phyloP scores from a whole-genome alignment of 2,797 vertebrate species.

The Nannoperca obscura region DNA sequence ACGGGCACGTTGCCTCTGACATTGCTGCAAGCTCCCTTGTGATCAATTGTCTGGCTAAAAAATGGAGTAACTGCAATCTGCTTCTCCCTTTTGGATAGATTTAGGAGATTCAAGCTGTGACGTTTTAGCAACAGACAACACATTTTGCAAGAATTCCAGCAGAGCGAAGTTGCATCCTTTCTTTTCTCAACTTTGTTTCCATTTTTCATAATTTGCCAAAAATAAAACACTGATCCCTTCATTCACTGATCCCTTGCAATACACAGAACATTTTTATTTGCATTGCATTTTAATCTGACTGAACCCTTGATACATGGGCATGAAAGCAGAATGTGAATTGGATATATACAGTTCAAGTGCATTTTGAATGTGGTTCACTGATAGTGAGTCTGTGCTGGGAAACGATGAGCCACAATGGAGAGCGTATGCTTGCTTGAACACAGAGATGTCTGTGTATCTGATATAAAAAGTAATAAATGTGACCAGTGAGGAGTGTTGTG shows the following conservation, averaged over 20 bases:
- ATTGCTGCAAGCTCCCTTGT: conserved; percentile 27
- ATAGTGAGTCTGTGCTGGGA: not conserved
- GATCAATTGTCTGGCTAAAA: conserved; percentile 27
- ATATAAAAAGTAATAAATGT: no score
- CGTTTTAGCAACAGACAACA: conserved; percentile 7
- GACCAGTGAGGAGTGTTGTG: not conserved
- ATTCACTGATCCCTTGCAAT: not conserved
- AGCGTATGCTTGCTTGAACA: not conserved
- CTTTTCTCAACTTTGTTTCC: not conserved
- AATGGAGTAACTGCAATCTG: conserved; percentile 31
- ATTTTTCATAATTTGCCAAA: not conserved
- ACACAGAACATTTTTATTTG: not conserved
- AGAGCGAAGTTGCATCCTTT: conserved; percentile 7
- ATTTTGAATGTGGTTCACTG: not conserved
- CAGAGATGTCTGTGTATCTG: not conserved
- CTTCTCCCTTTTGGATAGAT: conserved; percentile 24
- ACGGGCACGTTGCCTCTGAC: not conserved
- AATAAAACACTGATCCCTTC: not conserved
- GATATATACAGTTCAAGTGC: not conserved
- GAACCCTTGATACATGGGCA: no score
- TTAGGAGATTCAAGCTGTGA: conserved; percentile 32
- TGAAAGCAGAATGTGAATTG: not conserved
- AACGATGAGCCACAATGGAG: not conserved
- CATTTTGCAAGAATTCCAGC: conserved; percentile 22
- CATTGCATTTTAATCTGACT: not conserved